These are phyloP conservation scores for Phocoena sinus DNA, from an alignment of 2,113 vertebrate species.

Conservation along the genomic window DNA sequence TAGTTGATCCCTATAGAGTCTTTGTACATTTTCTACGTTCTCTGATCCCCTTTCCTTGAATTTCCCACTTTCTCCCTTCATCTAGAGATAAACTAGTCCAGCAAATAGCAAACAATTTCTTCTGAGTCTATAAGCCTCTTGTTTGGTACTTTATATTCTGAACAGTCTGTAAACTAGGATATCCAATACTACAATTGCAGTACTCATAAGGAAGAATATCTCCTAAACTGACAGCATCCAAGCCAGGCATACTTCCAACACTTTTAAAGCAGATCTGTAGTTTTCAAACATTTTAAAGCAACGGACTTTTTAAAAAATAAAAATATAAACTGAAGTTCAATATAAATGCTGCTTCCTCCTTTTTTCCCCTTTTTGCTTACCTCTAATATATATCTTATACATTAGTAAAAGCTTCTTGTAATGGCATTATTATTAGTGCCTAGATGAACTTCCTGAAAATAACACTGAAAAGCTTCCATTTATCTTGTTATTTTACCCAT, in stretches of 20 bases:
- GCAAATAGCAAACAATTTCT: not conserved
- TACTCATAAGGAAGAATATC: not conserved
- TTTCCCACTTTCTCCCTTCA: not conserved
- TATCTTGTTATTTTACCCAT: not conserved
- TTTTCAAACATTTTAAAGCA: constrained; percentile 21
- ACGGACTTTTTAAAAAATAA: not conserved
- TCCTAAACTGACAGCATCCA: not conserved
- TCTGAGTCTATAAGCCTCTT: not conserved
- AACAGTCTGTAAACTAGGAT: not conserved
- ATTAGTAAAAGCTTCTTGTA: not conserved
- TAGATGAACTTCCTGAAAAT: not conserved
- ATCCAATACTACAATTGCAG: not conserved
- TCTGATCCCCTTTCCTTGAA: not conserved
- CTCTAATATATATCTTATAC: not conserved
- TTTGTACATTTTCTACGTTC: not conserved
- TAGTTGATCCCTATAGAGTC: not conserved
- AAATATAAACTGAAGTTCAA: not conserved
- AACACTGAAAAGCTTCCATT: not conserved
- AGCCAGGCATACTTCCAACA: not conserved
- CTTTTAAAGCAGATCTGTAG: not conserved
- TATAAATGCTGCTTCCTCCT: not conserved
- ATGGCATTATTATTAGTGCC: not conserved
- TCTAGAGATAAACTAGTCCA: not conserved
- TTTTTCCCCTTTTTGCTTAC: not conserved
- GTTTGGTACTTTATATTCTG: not conserved